These are phyloP conservation scores for Heliocidaris erythrogramma DNA, from an alignment of 35 echinoderm and acorn worm genomes.

Conservation along the genomic window DNA sequence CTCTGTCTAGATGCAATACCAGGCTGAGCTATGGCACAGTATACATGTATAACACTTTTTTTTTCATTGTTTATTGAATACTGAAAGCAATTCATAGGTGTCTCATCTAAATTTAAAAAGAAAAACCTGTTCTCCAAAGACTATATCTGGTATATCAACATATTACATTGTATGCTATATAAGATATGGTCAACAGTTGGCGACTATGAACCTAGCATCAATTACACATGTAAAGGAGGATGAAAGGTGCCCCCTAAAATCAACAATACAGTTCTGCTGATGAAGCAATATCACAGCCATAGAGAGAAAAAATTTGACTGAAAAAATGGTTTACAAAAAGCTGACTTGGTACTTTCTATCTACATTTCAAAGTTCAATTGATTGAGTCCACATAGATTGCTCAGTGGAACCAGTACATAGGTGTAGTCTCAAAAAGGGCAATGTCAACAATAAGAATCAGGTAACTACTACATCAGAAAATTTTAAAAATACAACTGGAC, in stretches of 20 bases:
- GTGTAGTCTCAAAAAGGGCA: not conserved
- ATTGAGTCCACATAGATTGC: not conserved
- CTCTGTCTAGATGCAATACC: not conserved
- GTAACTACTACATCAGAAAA: not conserved
- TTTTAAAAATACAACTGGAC: not conserved
- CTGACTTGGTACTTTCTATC: not conserved
- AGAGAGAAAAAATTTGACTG: not conserved
- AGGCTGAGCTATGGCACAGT: not conserved
- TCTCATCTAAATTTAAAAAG: not conserved
- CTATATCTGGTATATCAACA: not conserved
- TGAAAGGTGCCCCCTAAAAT: not conserved
- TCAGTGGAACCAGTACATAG: not conserved
- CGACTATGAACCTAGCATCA: not conserved
- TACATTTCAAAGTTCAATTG: conserved; percentile 11
- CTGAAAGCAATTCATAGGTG: not conserved
- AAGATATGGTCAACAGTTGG: not conserved
- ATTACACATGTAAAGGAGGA: not conserved
- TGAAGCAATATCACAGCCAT: not conserved
- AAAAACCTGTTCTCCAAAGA: not conserved
- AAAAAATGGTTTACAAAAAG: not conserved
- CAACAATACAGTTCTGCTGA: not conserved
- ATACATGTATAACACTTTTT: not conserved
- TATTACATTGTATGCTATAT: not conserved
- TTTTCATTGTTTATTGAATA: not conserved
- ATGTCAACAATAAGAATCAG: not conserved